Conservation (phyloP, 2,797 vertebrate species). For the Emys orbicularis region DNA sequence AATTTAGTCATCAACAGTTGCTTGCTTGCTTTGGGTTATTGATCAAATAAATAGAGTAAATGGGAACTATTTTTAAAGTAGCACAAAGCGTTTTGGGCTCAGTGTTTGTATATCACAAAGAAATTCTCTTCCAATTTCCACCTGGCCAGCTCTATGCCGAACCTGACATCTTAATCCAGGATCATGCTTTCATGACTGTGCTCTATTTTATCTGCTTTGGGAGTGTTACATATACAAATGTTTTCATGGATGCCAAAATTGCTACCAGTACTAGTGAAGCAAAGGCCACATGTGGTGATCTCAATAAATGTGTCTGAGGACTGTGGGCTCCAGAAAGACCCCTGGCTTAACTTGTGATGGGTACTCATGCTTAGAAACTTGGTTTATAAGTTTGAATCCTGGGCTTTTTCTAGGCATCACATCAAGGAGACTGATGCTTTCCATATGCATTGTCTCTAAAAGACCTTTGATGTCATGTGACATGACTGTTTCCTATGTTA, state of each 20-base stretch:
- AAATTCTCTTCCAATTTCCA: background rate
- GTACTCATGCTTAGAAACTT: background rate
- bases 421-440: background rate
- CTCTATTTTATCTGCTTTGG: background rate
- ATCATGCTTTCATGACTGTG: background rate
- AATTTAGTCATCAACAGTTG: background rate
- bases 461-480: background rate
- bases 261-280: background rate
- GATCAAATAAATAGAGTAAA: background rate
- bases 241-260: background rate
- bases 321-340: background rate
- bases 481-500: background rate
- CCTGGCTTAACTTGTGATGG: background rate
- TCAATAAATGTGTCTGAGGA: background rate
- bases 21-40: background rate
- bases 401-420: background rate
- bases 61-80: background rate
- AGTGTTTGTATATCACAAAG: background rate
- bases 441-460: background rate
- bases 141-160: background rate
- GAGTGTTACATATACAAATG: background rate
- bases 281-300: background rate
- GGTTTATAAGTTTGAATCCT: background rate
- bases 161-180: background rate
- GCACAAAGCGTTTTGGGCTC: background rate